Base-by-base conservation (phyloP, 2,797 vertebrate genomes). In the Lepilemur septentrionalis region DNA sequence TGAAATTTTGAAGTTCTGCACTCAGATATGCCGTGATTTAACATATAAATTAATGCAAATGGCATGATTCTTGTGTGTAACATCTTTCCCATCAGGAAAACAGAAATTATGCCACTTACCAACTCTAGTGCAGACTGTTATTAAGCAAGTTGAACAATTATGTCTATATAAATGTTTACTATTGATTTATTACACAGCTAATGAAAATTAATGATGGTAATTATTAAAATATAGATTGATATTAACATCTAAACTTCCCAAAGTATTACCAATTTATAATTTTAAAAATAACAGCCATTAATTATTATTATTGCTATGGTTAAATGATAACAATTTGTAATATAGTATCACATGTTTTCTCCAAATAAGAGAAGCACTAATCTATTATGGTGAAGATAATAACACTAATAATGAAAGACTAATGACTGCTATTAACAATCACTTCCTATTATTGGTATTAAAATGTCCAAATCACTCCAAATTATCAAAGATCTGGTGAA, bases 281-380 rank as follows among this genome's bases (percentile, higher is more conserved):
- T 95, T 94, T 96, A 67, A 67, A 94, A 96, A 93, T 96, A 93
- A 98, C n/a, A 96, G 52, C 57, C 82, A 91, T 97, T 85, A 85
- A 92, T 97, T 82, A 91, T 92, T 25, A 78, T 89, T 93, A 97
- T 93, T 93, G 90, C 69, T 92, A 93, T 30, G 14, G 78, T 67
- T 94, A 95, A 95, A 59, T 76, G 63, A 94, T 94, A 93, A 96
- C 92, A 88, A 92, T 93, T 86, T 94, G 9, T 89, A 95, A 91
- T 88, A 93, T 41, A 75, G 18, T 86, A 91, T 95, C 78, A 81
- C 76, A 93, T 50, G 75, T 81, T 93, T 96, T 75, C 65, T 96
- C 82, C 48, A 96, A 82, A 92, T 85, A 95, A 95, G 85, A 82
- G 84, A 83, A 86, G 50, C 76, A 91, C 86, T 93, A 84, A 89